Evolutionary conservation across 2,113 vertebrate species (phyloP), one percentile per base, ranked within the genome.

Genomic region (Columba livia): DNA sequence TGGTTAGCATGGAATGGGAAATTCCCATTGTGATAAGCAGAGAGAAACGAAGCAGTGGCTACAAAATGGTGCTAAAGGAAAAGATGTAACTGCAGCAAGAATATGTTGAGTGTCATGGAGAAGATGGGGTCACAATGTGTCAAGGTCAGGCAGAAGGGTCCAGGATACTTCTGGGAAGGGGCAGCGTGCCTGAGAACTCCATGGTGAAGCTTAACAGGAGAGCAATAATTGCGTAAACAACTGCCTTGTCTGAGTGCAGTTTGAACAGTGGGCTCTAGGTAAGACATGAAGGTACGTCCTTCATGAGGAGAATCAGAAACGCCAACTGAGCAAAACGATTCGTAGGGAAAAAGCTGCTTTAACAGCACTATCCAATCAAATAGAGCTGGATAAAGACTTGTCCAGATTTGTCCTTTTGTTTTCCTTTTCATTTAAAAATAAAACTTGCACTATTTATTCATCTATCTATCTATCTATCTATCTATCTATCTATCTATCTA

Each of bases 121-220:
- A 58, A 72, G 5, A 28, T 4, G 3, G 34, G 3, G 3, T 51
- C 26, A 40, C 9, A 56, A 11, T 20, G 18, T 15, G 48, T 4
- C 6, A 38, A 51, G 32, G 15, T 23, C 56, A 72, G 16, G 21
- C 18, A 84, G 56, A 38, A 73, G 19, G 25, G 16, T 54, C 13
- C 2, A 1, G 25, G 25, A 48, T 36, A 17, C 5, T 87, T n/a
- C 53, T 73, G 21, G 8, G 25, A 90, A 85, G 21, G 9, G 18
- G 21, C 8, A 47, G 6, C 2, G 9, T 58, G 60, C 17, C 34
- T 34, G 24, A 85, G 15, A 85, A 23, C 2, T 2, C n/a, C 18
- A 13, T 0, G 0, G 54, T 4, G 53, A 87, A 94, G 5, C 26
- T 79, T 44, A 60, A 2, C 0, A 0, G 23, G 7, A 64, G 14